Conservation (phyloP, 1,140 invertebrate genomes). For the Euwallacea fornicatus region DNA sequence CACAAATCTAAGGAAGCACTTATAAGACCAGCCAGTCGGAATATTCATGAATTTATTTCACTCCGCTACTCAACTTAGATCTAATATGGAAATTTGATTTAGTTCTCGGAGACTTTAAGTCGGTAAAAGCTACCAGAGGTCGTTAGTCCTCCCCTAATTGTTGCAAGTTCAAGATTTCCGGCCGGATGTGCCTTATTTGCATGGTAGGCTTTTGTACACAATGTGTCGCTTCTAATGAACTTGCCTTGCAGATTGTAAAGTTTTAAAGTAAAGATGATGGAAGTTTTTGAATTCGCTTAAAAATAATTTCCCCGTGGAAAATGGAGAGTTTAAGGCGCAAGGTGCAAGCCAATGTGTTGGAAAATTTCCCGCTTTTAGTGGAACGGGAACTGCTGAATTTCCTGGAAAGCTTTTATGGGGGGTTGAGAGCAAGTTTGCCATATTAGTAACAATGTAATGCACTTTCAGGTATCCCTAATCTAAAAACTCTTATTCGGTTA, state of each 20-base stretch:
- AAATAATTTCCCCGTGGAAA: constrained; percentile 4
- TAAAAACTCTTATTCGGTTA: no score
- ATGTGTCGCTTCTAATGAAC: constrained; percentile 34
- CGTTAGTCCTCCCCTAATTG: constrained; percentile 28
- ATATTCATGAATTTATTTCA: constrained; percentile 36
- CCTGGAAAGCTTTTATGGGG: no score
- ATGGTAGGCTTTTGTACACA: constrained; percentile 36
- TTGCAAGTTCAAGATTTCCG: constrained; percentile 31
- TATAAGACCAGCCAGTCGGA: constrained; percentile 16
- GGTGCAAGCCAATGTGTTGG: not conserved
- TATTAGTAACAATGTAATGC: no score
- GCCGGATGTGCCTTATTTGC: constrained; percentile 33
- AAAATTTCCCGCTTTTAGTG: not conserved
- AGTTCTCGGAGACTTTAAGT: constrained; percentile 21
- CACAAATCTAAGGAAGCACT: constrained; percentile 15
- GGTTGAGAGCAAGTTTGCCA: no score
- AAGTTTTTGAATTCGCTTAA: constrained; percentile 19
- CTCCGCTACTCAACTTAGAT: constrained; percentile 23
- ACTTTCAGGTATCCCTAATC: no score
- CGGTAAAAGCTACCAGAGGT: constrained; percentile 21
- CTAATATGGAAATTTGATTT: constrained; percentile 37
- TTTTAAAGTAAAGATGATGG: constrained; percentile 21
- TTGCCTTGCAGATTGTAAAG: constrained; percentile 34
- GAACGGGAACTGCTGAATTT: no score
- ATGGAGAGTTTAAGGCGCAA: not conserved